Evolutionary conservation across 1,140 invertebrate species (phyloP).

Genomic region (Sycophaga agraensis): DNA sequence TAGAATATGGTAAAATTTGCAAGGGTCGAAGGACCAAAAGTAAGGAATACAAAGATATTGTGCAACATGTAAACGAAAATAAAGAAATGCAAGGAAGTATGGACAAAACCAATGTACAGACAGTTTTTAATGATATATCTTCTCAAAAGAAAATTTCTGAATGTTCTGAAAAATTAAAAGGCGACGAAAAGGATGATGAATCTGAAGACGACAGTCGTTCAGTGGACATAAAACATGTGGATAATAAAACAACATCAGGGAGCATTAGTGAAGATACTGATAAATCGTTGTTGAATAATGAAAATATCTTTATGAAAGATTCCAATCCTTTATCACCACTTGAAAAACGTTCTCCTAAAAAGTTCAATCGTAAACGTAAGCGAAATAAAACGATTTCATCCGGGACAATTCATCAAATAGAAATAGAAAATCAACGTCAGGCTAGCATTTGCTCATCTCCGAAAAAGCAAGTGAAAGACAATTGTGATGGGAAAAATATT

Average conservation of each 20-base stretch:
- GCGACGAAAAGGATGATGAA: neutral
- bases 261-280: constrained; percentile 27
- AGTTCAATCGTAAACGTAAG: neutral
- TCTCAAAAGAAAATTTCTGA: neutral
- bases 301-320: constrained; percentile 11
- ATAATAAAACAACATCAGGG: neutral
- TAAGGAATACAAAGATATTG: constrained; percentile 8
- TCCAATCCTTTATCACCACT: constrained; percentile 13
- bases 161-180: neutral
- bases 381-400: constrained; percentile 15
- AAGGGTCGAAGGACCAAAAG: constrained; percentile 5
- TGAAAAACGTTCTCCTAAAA: constrained; percentile 20
- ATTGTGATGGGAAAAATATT: neutral
- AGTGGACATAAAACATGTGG: neutral
- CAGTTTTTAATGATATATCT: constrained; percentile 7
- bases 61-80: neutral
- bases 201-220: neutral
- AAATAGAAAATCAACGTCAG: constrained; percentile 1
- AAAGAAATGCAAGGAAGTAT: neutral
- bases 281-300: constrained; percentile 16
- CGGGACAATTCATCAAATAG: neutral
- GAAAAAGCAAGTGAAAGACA: neutral
- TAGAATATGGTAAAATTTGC: neutral
- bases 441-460: neutral
- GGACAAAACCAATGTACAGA: constrained; percentile 1